Evolutionary conservation across 2,888 invertebrate genomes (phyloP).

Genomic region (Scaeva pyrastri): DNA sequence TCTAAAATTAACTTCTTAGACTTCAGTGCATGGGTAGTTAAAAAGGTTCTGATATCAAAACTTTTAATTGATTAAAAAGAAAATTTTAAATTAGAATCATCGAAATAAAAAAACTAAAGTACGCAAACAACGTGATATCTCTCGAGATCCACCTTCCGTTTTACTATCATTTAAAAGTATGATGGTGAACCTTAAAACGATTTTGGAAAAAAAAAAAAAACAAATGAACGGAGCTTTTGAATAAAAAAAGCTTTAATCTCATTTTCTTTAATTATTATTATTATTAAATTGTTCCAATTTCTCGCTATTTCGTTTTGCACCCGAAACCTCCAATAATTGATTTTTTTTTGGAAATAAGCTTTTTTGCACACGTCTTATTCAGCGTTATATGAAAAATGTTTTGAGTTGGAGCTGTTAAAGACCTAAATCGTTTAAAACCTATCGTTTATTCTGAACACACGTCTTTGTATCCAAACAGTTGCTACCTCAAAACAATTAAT

Average conservation of each 20-base stretch:
- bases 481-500: slow-evolving; percentile 47
- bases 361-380: slow-evolving; percentile 68
- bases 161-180: background rate
- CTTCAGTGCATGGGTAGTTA: too few species aligned
- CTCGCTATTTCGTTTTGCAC: slow-evolving; percentile 63
- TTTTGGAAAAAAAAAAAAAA: background rate
- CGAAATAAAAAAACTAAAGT: too few species aligned
- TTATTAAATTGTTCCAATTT: slow-evolving; percentile 25
- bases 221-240: background rate
- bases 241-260: slow-evolving; percentile 11
- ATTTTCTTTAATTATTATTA: background rate
- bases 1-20: too few species aligned
- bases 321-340: slow-evolving; percentile 25
- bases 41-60: too few species aligned
- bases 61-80: too few species aligned
- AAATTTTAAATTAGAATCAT: too few species aligned
- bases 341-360: slow-evolving; percentile 59
- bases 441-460: slow-evolving; percentile 32
- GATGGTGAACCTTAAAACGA: background rate
- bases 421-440: slow-evolving; percentile 33
- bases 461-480: slow-evolving; percentile 34
- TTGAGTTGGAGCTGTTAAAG: slow-evolving; percentile 25
- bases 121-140: too few species aligned
- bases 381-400: slow-evolving; percentile 40
- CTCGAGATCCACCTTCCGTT: too few species aligned